phyloP scores from a whole-genome alignment of 2,113 vertebrate genomes.

The Chionis minor region DNA sequence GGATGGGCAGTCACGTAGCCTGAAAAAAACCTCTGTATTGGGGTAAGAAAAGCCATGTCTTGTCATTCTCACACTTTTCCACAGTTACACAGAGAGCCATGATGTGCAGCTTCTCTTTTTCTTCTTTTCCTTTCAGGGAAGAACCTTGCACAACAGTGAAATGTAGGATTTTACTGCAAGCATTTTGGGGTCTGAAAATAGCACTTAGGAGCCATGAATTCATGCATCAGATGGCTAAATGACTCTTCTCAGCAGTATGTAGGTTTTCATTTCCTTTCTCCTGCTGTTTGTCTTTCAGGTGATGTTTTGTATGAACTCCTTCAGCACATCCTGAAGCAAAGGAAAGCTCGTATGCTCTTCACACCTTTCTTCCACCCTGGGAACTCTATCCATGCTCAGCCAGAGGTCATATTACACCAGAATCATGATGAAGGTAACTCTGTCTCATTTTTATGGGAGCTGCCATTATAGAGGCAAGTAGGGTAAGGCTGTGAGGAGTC shows the following conservation, averaged over 20 bases:
- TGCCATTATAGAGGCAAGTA: neutral
- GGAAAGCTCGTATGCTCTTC: conserved; percentile 86
- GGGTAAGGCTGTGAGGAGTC: neutral
- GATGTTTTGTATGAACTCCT: conserved; percentile 98
- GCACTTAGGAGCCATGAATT: conserved; percentile 10
- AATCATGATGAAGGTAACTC: conserved; percentile 91
- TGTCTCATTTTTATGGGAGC: neutral
- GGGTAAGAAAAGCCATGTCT: neutral
- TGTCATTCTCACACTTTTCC: neutral
- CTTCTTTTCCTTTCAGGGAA: neutral
- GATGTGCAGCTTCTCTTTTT: neutral
- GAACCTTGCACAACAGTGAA: neutral
- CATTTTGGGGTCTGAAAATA: neutral
- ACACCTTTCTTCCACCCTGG: conserved; percentile 90
- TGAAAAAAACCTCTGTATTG: neutral
- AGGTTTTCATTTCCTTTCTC: conserved; percentile 39
- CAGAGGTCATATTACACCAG: conserved; percentile 84
- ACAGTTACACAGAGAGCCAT: neutral
- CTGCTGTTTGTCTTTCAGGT: conserved; percentile 75
- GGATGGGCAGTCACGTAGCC: neutral
- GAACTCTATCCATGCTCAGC: conserved; percentile 87
- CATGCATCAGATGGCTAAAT: neutral
- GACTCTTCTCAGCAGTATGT: neutral
- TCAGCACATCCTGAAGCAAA: conserved; percentile 97
- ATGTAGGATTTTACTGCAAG: neutral